Evolutionary conservation across 2,797 vertebrate species (phyloP).

Genomic region (Emys orbicularis): DNA sequence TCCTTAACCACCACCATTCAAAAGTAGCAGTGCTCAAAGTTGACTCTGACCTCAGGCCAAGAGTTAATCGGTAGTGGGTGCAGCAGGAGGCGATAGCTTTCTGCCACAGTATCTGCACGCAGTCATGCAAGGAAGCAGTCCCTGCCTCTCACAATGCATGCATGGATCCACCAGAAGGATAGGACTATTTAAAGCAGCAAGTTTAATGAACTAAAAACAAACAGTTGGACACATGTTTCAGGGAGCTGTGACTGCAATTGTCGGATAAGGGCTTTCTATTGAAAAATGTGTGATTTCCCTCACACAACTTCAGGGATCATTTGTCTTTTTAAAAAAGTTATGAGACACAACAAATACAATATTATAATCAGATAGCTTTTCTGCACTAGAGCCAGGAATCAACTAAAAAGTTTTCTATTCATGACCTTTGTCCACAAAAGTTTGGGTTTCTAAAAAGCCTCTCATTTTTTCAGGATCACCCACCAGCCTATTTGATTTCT

Average conservation of each 20-base stretch:
- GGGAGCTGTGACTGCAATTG: not conserved
- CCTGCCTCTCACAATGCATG: not conserved
- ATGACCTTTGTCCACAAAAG: not conserved
- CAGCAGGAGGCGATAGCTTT: not conserved
- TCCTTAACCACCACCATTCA: not conserved
- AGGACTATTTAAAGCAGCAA: conserved; percentile 6
- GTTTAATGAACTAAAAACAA: conserved; percentile 9
- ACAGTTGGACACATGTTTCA: not conserved
- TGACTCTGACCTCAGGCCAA: not conserved
- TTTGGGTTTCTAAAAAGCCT: not conserved
- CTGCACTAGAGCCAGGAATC: not conserved
- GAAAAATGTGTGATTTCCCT: not conserved
- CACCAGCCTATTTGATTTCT: not conserved
- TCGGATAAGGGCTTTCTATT: not conserved
- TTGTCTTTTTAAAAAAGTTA: not conserved
- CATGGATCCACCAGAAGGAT: not conserved
- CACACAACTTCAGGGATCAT: not conserved
- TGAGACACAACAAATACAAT: not conserved
- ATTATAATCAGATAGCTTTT: not conserved
- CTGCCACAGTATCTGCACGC: not conserved
- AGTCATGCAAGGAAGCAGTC: conserved; percentile 20
- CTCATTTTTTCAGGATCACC: not conserved
- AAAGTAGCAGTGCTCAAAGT: not conserved
- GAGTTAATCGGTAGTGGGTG: not conserved
- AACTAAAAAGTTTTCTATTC: not conserved